Conservation (phyloP, 2,113 vertebrate genomes). For the Syrrhaptes paradoxus region DNA sequence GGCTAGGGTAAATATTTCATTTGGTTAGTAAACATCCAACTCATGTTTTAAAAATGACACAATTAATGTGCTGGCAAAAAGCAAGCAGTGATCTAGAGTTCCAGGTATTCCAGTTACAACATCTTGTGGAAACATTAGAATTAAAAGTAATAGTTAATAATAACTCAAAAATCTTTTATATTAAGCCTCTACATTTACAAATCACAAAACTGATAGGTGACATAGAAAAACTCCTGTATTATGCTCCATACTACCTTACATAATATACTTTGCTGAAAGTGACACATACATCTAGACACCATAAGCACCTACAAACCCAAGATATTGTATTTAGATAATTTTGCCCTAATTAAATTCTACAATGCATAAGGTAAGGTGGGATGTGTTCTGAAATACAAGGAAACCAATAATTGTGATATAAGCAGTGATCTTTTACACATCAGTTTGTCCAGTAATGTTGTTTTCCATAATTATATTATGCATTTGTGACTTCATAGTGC, state of each 20-base stretch:
- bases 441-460: background rate
- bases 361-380: background rate
- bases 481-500: background rate
- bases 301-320: background rate
- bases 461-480: background rate
- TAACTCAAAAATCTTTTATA: background rate
- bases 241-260: background rate
- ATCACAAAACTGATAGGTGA: background rate
- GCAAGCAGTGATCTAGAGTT: background rate
- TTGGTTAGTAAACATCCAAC: background rate
- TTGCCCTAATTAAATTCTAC: background rate
- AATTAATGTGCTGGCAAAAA: background rate
- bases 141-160: background rate
- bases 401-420: background rate
- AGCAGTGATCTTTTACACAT: background rate
- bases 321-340: background rate
- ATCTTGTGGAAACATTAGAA: background rate
- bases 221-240: background rate
- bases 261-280: background rate
- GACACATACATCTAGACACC: background rate
- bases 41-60: background rate
- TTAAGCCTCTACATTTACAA: background rate
- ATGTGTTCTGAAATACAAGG: background rate
- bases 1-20: background rate
- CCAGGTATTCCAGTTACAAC: background rate